Evolutionary conservation across 1,140 invertebrate species (phyloP).

Genomic region (Plectus sambesii): DNA sequence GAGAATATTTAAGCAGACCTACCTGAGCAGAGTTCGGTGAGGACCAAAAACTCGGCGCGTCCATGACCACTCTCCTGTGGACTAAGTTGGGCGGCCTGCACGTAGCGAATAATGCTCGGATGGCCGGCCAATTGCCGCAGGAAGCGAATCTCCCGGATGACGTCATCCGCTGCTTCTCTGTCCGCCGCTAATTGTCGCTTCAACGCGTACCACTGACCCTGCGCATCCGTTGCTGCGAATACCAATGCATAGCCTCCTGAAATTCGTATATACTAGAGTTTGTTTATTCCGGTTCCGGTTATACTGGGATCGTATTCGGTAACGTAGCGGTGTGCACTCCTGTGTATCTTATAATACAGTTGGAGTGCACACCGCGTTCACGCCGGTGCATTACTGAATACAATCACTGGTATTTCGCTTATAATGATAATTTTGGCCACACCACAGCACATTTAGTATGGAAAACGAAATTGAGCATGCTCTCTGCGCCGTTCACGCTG

Average conservation of each 20-base stretch:
- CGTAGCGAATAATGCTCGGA: slow-evolving; percentile 28
- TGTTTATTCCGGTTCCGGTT: not conserved
- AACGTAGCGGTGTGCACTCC: no score
- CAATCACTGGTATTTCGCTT: no score
- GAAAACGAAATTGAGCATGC: no score
- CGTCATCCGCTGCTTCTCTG: slow-evolving; percentile 24
- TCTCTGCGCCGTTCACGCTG: no score
- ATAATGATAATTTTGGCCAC: no score
- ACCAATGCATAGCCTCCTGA: slow-evolving; percentile 40
- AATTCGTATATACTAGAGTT: slow-evolving; percentile 13
- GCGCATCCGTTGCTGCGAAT: slow-evolving; percentile 32
- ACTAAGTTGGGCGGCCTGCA: slow-evolving; percentile 17
- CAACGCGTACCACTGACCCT: slow-evolving; percentile 36
- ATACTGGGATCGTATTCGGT: no score
- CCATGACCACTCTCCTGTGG: slow-evolving; percentile 8
- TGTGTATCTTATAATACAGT: no score
- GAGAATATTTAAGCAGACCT: no score
- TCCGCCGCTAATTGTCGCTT: slow-evolving; percentile 38
- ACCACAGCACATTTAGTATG: no score
- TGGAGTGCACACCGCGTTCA: no score
- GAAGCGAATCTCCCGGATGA: slow-evolving; percentile 31
- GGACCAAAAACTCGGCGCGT: slow-evolving; percentile 31
- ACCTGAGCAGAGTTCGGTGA: slow-evolving; percentile 39
- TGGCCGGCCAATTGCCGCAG: slow-evolving; percentile 35
- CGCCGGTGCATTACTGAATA: no score